These are phyloP conservation scores for Drosophila anceps DNA, from an alignment of 2,888 invertebrate species.

Conservation along the genomic window DNA sequence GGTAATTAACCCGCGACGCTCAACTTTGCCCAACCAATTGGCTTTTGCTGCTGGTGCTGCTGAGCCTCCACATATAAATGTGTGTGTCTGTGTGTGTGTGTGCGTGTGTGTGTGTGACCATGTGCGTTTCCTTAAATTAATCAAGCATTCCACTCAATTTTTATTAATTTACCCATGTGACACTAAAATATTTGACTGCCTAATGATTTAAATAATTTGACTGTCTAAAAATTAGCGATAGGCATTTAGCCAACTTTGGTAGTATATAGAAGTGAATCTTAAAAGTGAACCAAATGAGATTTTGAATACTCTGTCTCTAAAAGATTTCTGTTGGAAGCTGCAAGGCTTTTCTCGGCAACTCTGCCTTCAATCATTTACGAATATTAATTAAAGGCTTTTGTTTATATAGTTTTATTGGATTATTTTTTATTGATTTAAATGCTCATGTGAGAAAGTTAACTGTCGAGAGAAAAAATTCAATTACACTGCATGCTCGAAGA, in stretches of 20 bases:
- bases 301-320: constrained; percentile 20
- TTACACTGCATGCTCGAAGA: no score
- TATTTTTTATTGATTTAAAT: not conserved
- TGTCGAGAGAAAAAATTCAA: no score
- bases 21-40: constrained; percentile 80
- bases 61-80: constrained; percentile 11
- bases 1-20: constrained; percentile 80
- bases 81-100: no score
- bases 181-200: constrained; percentile 60
- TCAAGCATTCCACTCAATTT: constrained; percentile 75
- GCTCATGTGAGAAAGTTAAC: not conserved
- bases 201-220: constrained; percentile 70
- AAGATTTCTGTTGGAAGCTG: not conserved
- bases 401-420: not conserved
- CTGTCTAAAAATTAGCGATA: constrained; percentile 57
- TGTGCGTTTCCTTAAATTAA: constrained; percentile 78
- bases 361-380: not conserved
- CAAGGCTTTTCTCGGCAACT: not conserved
- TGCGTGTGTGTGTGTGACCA: constrained; percentile 43
- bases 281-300: not conserved
- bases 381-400: not conserved
- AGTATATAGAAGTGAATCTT: not conserved
- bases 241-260: constrained; percentile 58
- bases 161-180: constrained; percentile 71
- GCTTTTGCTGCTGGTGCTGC: constrained; percentile 23